phyloP scores from a whole-genome alignment of 2,797 vertebrate genomes.

The Florisuga fusca region DNA sequence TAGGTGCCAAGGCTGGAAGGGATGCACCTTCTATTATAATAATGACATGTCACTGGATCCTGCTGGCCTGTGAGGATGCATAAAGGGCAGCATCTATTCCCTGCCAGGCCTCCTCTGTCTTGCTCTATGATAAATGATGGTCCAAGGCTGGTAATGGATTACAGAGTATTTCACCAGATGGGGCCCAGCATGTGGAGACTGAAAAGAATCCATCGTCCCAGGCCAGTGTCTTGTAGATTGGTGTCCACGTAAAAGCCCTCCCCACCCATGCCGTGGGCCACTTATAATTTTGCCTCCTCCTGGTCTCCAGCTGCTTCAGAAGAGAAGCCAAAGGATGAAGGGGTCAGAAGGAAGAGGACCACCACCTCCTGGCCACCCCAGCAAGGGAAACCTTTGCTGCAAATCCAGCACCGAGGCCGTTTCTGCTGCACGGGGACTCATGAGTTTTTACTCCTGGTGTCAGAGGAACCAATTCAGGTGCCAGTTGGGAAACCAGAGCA shows the following conservation, averaged over 20 bases:
- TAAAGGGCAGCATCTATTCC: constrained; percentile 33
- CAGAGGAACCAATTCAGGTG: not conserved
- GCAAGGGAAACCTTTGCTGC: not conserved
- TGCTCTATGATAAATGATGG: not conserved
- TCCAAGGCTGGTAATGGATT: not conserved
- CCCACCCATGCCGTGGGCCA: not conserved
- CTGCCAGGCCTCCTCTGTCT: constrained; percentile 15
- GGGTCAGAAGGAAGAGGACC: not conserved
- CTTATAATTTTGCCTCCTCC: not conserved
- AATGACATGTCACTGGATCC: constrained; percentile 16
- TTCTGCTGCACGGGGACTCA: accelerated
- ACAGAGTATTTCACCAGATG: constrained; percentile 26
- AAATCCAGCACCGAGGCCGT: not conserved
- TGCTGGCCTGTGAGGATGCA: not conserved
- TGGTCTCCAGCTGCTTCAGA: not conserved
- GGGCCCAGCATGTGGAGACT: not conserved
- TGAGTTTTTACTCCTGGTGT: accelerated
- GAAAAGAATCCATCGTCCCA: constrained; percentile 7
- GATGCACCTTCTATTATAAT: not conserved
- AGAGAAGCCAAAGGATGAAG: not conserved
- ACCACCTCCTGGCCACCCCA: not conserved
- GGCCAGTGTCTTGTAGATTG: not conserved
- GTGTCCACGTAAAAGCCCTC: not conserved
- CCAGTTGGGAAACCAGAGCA: not conserved
- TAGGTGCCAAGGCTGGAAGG: not conserved